phyloP scores from a whole-genome alignment of 2,113 vertebrate species.

The Triplophysa siluroides region DNA sequence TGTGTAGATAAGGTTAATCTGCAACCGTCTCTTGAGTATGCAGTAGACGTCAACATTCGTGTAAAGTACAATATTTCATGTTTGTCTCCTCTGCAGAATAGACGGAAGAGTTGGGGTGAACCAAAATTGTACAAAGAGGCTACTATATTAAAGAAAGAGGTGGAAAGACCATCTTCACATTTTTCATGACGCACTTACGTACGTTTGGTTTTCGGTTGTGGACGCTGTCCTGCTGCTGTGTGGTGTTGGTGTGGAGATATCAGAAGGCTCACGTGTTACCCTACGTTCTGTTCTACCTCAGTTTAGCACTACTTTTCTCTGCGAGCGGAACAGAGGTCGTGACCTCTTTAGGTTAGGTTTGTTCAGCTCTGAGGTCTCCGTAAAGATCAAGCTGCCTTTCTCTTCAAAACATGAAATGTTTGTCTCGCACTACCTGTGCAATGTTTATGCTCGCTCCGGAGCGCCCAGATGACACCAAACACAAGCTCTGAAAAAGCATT shows the following conservation, averaged over 20 bases:
- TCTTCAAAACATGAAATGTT: slow-evolving; percentile 36
- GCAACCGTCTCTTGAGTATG: slow-evolving; percentile 40
- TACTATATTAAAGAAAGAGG: slow-evolving; percentile 61
- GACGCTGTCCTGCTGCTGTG: slow-evolving; percentile 67
- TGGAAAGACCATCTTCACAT: slow-evolving; percentile 57
- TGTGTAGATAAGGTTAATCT: slow-evolving; percentile 39
- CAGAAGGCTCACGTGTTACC: slow-evolving; percentile 75
- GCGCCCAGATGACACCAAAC: slow-evolving; percentile 6
- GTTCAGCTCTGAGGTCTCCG: slow-evolving; percentile 70
- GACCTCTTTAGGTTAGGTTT: slow-evolving; percentile 66
- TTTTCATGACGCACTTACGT: not conserved
- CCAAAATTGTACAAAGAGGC: slow-evolving; percentile 62
- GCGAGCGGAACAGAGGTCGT: slow-evolving; percentile 75
- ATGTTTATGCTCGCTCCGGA: slow-evolving; percentile 56
- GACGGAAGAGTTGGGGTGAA: slow-evolving; percentile 53
- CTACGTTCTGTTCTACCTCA: slow-evolving; percentile 91
- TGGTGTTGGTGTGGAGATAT: slow-evolving; percentile 70
- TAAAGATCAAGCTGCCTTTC: slow-evolving; percentile 64
- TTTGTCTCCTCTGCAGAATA: slow-evolving; percentile 44
- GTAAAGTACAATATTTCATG: slow-evolving; percentile 47
- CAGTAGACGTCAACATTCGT: slow-evolving; percentile 41
- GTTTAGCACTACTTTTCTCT: slow-evolving; percentile 84
- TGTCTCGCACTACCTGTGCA: slow-evolving; percentile 44
- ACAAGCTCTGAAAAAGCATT: too few relatives aligned
- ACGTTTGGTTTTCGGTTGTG: slow-evolving; percentile 53